phyloP scores from a whole-genome alignment of 2,888 invertebrate genomes.

The Drosophila borborema region DNA sequence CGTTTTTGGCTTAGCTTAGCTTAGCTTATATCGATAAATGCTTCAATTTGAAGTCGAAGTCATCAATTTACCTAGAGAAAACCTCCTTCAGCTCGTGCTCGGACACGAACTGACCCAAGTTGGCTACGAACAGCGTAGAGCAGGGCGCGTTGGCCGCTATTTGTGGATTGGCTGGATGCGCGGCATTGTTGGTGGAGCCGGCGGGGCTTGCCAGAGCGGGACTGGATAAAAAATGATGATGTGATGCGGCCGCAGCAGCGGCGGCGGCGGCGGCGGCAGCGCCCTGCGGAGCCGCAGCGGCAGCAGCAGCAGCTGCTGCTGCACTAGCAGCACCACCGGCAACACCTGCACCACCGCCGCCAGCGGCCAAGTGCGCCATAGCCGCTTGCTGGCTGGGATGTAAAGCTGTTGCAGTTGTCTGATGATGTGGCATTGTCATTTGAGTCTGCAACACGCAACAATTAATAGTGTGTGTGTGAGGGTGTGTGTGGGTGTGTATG shows the following conservation, averaged over 20 bases:
- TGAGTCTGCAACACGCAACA: conserved; percentile 84
- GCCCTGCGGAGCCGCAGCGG: conserved; percentile 65
- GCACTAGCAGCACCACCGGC: conserved; percentile 53
- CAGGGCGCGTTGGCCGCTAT: conserved; percentile 93
- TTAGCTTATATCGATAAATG: conserved; percentile 16
- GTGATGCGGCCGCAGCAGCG: conserved; percentile 71
- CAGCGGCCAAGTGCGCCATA: conserved; percentile 87
- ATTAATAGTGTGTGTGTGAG: neutral
- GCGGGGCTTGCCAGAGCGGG: conserved; percentile 95
- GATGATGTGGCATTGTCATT: conserved; percentile 86
- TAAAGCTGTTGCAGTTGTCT: conserved; percentile 84
- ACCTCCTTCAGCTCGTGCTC: conserved; percentile 99
- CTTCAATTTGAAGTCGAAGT: neutral
- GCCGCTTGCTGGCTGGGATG: conserved; percentile 87
- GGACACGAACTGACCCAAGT: conserved; percentile 98
- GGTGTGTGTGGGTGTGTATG: neutral
- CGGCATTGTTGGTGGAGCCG: conserved; percentile 88
- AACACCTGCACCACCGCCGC: conserved; percentile 70
- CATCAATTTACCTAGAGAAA: conserved; percentile 93
- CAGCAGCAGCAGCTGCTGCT: conserved; percentile 84
- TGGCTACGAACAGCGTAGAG: conserved; percentile 99
- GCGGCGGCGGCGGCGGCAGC: conserved; percentile 71
- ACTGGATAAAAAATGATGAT: conserved; percentile 96
- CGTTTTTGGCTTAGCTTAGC: conserved; percentile 5
- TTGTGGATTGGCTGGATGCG: conserved; percentile 85